Evolutionary conservation across 2,113 vertebrate species (phyloP), one percentile per base, ranked within the genome.

Genomic region (Xenopus laevis): DNA sequence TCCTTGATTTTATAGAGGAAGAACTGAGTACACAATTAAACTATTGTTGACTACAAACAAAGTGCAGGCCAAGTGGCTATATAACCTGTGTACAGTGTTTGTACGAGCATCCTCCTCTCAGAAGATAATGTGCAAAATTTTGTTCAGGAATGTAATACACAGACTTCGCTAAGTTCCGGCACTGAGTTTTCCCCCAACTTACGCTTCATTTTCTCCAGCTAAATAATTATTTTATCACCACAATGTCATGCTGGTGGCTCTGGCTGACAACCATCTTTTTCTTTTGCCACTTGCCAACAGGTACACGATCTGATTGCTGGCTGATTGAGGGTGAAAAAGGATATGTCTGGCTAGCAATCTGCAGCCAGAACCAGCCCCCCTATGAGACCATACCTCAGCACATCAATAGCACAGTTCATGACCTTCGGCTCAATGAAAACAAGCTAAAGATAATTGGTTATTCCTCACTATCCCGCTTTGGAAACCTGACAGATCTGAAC

Each of bases 281-380:
- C 78, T 91, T 86, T 40, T 83, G 95, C 70, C 88, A 85, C 83
- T 83, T 85, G 81, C 93, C 94, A 0, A 83, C 78, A 11, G 21
- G 73, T 0, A 95, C 93, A 82, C 85, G 72, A 15, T 92, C 91
- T 2, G 96, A 99, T 89, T 99, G 97, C 87, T 98, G 97, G 97
- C 90, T 99, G 78, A 98, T 99, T 3, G 97, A 99, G 77, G 97
- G 97, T 1, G 96, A 99, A 84, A 98, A 98, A 85, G 96, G 96
- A 45, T 99, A 97, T 0, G 97, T 98, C 46, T 98, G 97, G 97
- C 87, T 98, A 85, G 97, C 97, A 77, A 98, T 98, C 87, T 99
- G 97, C 91, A 99, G 97, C 86, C 97, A 98, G 89, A 99, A 99
- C 90, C 97, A 99, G 85, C 97, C 97, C 3, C 97, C 97, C 0